Percentiles rank a stretch among this genome's conserved stretches.
phyloP scores from a whole-genome alignment of 2,797 vertebrate species.

The Alectoris magna region DNA sequence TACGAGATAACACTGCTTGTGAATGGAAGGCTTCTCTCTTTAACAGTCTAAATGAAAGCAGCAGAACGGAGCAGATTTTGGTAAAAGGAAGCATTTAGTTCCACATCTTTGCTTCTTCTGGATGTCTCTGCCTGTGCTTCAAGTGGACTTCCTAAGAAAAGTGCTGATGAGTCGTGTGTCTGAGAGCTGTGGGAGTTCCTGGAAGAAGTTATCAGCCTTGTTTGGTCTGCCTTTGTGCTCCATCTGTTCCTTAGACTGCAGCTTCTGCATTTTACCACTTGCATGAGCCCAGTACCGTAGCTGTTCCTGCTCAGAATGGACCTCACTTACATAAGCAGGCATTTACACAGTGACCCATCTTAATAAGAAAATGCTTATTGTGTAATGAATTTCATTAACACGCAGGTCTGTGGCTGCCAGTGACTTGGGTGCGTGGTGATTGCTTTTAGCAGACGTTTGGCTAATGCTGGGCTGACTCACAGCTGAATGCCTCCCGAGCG shows the following conservation, averaged over 20 bases:
- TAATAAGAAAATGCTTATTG: background rate
- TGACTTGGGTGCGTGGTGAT: background rate
- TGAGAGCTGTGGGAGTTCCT: background rate
- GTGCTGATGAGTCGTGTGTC: background rate
- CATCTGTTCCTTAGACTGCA: background rate
- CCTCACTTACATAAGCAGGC: background rate
- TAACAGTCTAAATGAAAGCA: background rate
- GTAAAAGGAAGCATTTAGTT: background rate
- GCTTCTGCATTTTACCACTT: background rate
- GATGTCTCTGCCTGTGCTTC: background rate
- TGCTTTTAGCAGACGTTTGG: background rate
- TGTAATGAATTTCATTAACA: background rate
- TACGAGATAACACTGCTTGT: rapidly evolving
- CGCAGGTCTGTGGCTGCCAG: background rate
- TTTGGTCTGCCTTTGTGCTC: background rate
- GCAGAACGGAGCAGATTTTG: background rate
- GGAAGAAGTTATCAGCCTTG: background rate
- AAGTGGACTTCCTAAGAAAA: background rate
- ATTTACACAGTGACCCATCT: background rate
- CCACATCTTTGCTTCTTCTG: background rate
- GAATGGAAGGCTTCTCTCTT: background rate
- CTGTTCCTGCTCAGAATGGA: background rate
- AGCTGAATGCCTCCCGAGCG: background rate
- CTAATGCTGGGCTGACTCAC: background rate
- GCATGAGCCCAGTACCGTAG: rapidly evolving